Base-by-base conservation (phyloP, 1,140 invertebrate species). In the Drosophila aff. region DNA sequence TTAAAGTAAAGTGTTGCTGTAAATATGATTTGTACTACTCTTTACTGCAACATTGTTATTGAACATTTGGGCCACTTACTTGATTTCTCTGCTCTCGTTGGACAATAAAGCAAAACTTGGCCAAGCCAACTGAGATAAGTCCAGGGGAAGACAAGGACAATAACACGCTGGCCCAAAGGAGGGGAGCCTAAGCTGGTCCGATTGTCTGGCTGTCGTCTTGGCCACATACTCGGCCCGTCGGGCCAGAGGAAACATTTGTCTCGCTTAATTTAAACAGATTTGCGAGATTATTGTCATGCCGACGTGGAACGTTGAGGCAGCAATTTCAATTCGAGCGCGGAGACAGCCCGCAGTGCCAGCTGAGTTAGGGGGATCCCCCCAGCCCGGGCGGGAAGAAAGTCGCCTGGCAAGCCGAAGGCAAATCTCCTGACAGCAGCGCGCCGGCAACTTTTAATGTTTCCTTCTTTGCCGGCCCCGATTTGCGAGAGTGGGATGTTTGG, bases 231-330 rank as follows among this genome's bases (percentile, higher is more conserved):
- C 66, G 53, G 72, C 59, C 40, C 78, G 52, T 47, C 31, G 62
- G 49, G 26, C 75, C 75, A 69, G 81, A 82, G 79, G 86, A 90
- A 89, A 82, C 85, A 89, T 89, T 89, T 89, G 85, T 89, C 86
- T 89, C 85, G 85, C 85, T 91, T 91, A 89, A 89, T 91, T 89
- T 89, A 89, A 89, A 91, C 85, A 89, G 86, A 89, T 89, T 89
- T 89, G 85, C 81, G 86, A 89, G 85, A 89, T 89, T 89, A 89
- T 91, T 89, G 85, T 89, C 85, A 89, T 89, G 79, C 86, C 85
- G 72, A 89, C 85, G 86, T 89, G 90, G 68, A 90, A 89, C 85
- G 86, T 89, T 89, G 68, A 85, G 71, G 85, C 85, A 91, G 84
- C 85, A 82, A 90, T 90, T 89, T 79, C 84, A 89, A 89, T 87